phyloP scores from a whole-genome alignment of 1,140 invertebrate genomes.

The Dendroctonus valens region DNA sequence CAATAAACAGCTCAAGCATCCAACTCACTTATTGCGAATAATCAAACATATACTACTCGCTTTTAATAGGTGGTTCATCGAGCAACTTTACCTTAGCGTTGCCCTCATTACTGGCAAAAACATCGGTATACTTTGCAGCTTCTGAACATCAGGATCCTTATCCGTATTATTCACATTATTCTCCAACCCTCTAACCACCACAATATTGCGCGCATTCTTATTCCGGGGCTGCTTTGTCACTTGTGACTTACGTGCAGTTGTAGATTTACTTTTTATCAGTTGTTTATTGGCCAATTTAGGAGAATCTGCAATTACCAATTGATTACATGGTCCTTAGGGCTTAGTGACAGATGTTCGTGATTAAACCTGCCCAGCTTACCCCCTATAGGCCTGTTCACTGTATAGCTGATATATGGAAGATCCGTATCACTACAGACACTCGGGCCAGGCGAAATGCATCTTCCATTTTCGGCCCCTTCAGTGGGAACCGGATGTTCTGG shows the following conservation, averaged over 20 bases:
- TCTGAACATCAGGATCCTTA: conserved; percentile 77
- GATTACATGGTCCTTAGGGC: not conserved
- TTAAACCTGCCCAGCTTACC: conserved; percentile 50
- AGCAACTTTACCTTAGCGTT: conserved; percentile 57
- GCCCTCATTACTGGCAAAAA: conserved; percentile 91
- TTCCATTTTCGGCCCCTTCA: conserved; percentile 50
- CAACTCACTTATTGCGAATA: no score
- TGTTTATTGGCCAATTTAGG: conserved; percentile 69
- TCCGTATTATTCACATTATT: conserved; percentile 59
- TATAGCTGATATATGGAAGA: conserved; percentile 92
- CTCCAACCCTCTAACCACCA: conserved; percentile 80
- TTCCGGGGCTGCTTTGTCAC: conserved; percentile 37
- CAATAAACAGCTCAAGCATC: no score
- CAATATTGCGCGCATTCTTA: conserved; percentile 62
- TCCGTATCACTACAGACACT: conserved; percentile 88
- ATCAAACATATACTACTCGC: no score
- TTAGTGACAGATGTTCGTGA: not conserved
- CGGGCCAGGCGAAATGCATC: conserved; percentile 75
- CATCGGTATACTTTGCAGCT: conserved; percentile 80
- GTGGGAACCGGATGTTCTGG: conserved; percentile 26
- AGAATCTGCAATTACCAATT: conserved; percentile 58
- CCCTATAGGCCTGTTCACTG: conserved; percentile 87
- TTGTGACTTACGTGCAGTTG: conserved; percentile 40
- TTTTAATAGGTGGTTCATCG: no score
- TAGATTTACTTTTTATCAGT: conserved; percentile 43